Conservation (phyloP, 2,113 vertebrate genomes). For the Apistogramma diplotaenia region DNA sequence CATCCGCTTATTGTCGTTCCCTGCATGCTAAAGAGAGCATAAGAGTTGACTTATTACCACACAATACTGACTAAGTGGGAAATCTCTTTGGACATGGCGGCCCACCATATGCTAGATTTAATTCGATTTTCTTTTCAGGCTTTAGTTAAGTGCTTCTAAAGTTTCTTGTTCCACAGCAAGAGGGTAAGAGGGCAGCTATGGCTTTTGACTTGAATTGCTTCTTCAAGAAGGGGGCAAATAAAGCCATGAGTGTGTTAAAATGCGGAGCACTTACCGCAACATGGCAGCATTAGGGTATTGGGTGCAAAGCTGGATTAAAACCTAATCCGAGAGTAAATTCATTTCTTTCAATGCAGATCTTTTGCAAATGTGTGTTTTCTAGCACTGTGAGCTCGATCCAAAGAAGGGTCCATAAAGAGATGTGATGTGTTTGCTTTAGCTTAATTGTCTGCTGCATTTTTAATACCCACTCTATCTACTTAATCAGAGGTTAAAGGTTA, state of each 20-base stretch:
- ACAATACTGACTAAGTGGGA: slow-evolving; percentile 72
- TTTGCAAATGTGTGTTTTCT: slow-evolving; percentile 48
- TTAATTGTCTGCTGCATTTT: background rate
- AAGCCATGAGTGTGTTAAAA: slow-evolving; percentile 46
- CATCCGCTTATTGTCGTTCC: slow-evolving; percentile 66
- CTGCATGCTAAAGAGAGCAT: slow-evolving; percentile 46
- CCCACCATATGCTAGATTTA: slow-evolving; percentile 74
- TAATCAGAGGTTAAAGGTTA: background rate
- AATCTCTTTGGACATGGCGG: slow-evolving; percentile 76
- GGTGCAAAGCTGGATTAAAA: slow-evolving; percentile 70
- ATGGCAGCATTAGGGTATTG: slow-evolving; percentile 54
- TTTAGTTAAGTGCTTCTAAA: slow-evolving; percentile 69
- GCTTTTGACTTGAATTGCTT: slow-evolving; percentile 56
- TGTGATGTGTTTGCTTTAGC: slow-evolving; percentile 19
- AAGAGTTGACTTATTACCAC: slow-evolving; percentile 72
- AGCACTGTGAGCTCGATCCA: slow-evolving; percentile 29
- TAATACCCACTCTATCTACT: background rate
- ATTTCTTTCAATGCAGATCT: slow-evolving; percentile 59
- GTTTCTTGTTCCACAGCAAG: slow-evolving; percentile 51
- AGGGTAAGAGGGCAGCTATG: slow-evolving; percentile 56
- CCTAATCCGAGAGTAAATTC: slow-evolving; percentile 60
- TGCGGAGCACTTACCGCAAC: slow-evolving; percentile 26
- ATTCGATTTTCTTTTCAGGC: slow-evolving; percentile 73
- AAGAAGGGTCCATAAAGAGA: background rate
- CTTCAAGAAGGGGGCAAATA: slow-evolving; percentile 54